phyloP scores from a whole-genome alignment of 2,113 vertebrate genomes.

The Chascanopsetta lugubris region DNA sequence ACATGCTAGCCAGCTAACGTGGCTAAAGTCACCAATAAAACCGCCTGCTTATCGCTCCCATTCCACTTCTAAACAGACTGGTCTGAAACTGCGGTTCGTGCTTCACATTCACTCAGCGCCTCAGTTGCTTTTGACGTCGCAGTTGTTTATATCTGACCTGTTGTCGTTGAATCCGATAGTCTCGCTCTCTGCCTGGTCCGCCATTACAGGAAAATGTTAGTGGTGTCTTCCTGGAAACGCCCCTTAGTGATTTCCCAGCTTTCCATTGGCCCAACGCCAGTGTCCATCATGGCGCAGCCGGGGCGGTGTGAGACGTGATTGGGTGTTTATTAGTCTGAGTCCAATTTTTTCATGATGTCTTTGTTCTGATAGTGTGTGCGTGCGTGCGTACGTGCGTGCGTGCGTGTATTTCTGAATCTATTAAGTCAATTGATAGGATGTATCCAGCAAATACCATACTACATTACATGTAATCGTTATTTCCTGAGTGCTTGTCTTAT shows the following conservation, averaged over 20 bases:
- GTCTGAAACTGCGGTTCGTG: accelerated
- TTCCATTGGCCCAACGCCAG: conserved; percentile 47
- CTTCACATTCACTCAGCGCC: too few relatives aligned
- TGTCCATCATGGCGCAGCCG: conserved; percentile 29
- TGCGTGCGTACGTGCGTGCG: not conserved
- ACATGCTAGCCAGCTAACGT: conserved; percentile 58
- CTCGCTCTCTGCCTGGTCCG: conserved; percentile 83
- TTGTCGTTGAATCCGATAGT: conserved; percentile 78
- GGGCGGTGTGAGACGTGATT: conserved; percentile 17
- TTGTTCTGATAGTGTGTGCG: conserved; percentile 44
- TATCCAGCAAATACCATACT: too few relatives aligned
- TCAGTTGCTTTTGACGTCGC: not conserved
- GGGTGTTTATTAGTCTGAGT: conserved; percentile 6
- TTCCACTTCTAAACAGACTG: not conserved
- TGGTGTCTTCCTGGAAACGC: conserved; percentile 74
- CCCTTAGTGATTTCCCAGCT: conserved; percentile 8
- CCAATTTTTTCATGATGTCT: conserved; percentile 27
- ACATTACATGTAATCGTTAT: too few relatives aligned
- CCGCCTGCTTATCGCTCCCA: not conserved
- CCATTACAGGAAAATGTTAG: conserved; percentile 81
- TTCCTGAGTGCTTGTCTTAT: too few relatives aligned
- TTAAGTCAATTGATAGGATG: too few relatives aligned
- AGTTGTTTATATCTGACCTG: conserved; percentile 71
- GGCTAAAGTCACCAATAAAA: conserved; percentile 35
- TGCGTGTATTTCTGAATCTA: too few relatives aligned